Evolutionary conservation across 2,888 invertebrate genomes (phyloP).

Genomic region (Agrochola macilenta): DNA sequence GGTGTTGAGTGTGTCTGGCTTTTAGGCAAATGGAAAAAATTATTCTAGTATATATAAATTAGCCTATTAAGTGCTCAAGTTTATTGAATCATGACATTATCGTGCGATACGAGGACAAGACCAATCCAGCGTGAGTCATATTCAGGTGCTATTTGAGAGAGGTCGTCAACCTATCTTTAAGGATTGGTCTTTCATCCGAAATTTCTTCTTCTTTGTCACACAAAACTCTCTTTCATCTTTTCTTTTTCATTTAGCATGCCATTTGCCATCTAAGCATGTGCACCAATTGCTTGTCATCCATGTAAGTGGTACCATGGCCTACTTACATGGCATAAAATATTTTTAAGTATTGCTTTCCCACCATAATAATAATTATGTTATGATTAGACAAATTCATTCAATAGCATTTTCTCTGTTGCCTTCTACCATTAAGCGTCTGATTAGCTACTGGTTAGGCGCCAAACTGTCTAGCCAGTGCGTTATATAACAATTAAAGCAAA

Average conservation of each 20-base stretch:
- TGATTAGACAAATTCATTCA: background rate
- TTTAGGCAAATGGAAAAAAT: background rate
- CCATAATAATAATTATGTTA: too few species aligned
- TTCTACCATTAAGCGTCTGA: background rate
- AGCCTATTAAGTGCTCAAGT: background rate
- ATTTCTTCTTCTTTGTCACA: background rate
- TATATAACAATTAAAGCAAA: background rate
- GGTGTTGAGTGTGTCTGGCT: slow-evolving; percentile 15
- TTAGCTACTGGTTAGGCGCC: background rate
- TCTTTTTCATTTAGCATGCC: background rate
- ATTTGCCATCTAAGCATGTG: too few species aligned
- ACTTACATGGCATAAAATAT: too few species aligned
- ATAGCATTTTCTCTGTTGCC: background rate
- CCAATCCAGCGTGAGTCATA: slow-evolving; percentile 8
- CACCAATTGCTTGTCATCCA: too few species aligned
- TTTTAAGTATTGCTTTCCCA: too few species aligned
- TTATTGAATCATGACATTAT: background rate
- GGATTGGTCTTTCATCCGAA: too few species aligned
- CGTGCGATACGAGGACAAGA: background rate
- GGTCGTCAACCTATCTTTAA: background rate
- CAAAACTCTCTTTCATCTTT: too few species aligned
- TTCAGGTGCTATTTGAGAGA: background rate
- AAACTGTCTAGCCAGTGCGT: slow-evolving; percentile 14
- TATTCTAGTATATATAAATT: background rate
- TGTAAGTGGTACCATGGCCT: too few species aligned